These are phyloP conservation scores for Lycodopsis pacificus DNA, from an alignment of 2,797 vertebrate genomes.

Conservation along the genomic window DNA sequence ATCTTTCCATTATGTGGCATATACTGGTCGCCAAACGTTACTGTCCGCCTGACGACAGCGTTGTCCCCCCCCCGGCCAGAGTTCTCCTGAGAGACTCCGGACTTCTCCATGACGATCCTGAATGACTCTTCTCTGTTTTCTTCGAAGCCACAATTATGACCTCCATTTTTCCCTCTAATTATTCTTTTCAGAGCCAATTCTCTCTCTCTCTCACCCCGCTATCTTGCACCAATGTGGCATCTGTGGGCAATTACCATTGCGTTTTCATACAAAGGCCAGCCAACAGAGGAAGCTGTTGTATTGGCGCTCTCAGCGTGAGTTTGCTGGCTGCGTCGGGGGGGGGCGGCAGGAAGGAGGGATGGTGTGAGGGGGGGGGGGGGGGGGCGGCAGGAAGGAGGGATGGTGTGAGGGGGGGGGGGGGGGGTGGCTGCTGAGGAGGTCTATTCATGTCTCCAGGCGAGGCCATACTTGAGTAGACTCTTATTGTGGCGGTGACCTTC, in stretches of 20 bases:
- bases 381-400: slow-evolving; percentile 61
- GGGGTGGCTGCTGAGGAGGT: slow-evolving; percentile 58
- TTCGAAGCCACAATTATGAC: slow-evolving; percentile 67
- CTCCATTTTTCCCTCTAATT: slow-evolving; percentile 51
- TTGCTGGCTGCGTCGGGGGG: slow-evolving; percentile 46
- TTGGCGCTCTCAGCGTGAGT: slow-evolving; percentile 69
- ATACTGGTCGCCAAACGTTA: slow-evolving; percentile 26
- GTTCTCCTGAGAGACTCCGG: slow-evolving; percentile 47
- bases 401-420: slow-evolving; percentile 25
- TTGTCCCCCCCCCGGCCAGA: slow-evolving; percentile 43
- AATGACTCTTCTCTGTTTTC: slow-evolving; percentile 68
- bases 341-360: slow-evolving; percentile 60
- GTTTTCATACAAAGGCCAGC: slow-evolving; percentile 74
- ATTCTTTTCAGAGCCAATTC: slow-evolving; percentile 61
- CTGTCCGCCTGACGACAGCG: slow-evolving; percentile 46
- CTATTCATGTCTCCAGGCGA: slow-evolving; percentile 69
- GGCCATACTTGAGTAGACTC: slow-evolving; percentile 58
- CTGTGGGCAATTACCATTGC: slow-evolving; percentile 81
- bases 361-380: slow-evolving; percentile 26
- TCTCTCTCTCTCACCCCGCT: slow-evolving; percentile 4
- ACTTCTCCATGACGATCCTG: slow-evolving; percentile 47
- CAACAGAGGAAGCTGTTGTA: slow-evolving; percentile 85
- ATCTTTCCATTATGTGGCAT: slow-evolving; percentile 47
- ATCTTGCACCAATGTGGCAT: slow-evolving; percentile 70
- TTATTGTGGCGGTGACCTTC: slow-evolving; percentile 68